Percentiles rank a stretch among this genome's conserved stretches.
These are phyloP conservation scores for Cuniculus paca DNA, from an alignment of 2,797 vertebrate species.

Conservation along the genomic window DNA sequence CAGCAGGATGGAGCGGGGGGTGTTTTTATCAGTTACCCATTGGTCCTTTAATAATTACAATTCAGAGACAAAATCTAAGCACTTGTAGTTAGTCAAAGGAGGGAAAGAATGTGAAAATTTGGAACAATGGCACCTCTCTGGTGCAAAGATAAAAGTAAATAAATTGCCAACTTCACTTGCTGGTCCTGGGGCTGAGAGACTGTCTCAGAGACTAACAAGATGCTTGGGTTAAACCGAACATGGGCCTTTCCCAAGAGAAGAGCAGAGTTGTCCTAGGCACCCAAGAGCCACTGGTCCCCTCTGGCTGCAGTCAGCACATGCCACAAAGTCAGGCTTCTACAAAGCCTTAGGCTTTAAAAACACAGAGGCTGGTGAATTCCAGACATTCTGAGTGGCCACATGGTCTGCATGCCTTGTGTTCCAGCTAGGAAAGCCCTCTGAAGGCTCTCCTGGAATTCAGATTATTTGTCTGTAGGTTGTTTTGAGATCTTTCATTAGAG, in stretches of 20 bases:
- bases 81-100: background rate
- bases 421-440: background rate
- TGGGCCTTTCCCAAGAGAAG: background rate
- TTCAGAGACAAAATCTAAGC: background rate
- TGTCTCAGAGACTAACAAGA: background rate
- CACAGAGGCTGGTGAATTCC: constrained; percentile 53
- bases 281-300: background rate
- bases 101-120: background rate
- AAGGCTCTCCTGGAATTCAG: constrained; percentile 64
- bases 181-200: background rate
- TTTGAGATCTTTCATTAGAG: constrained; percentile 56
- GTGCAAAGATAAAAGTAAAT: background rate
- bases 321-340: background rate
- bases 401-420: background rate
- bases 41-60: background rate
- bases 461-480: constrained; percentile 68
- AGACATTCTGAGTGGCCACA: background rate
- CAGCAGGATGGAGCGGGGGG: background rate
- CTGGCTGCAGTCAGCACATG: background rate
- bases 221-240: background rate
- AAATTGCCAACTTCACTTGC: background rate
- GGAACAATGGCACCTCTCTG: background rate
- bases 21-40: background rate
- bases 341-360: background rate
- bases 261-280: background rate